These are phyloP conservation scores for Semnornis frantzii DNA, from an alignment of 2,113 vertebrate genomes.

Conservation along the genomic window DNA sequence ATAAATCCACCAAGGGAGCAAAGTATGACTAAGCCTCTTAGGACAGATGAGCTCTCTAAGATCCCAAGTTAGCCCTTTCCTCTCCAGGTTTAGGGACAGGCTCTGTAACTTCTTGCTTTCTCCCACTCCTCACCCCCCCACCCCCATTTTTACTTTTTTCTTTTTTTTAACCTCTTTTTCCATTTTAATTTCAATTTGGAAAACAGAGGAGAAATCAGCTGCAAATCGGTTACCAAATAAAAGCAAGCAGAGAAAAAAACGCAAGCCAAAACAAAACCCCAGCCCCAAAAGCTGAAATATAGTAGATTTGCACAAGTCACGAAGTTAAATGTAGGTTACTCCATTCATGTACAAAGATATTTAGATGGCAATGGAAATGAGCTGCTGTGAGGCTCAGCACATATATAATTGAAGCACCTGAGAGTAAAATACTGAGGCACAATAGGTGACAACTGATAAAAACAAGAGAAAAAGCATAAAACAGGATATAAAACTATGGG, in stretches of 20 bases:
- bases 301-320: conserved; percentile 47
- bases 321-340: conserved; percentile 71
- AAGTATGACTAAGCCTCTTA: background rate
- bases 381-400: conserved; percentile 63
- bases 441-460: conserved; percentile 78
- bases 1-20: background rate
- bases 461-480: conserved; percentile 70
- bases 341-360: conserved; percentile 60
- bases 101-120: background rate
- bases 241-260: conserved; percentile 14
- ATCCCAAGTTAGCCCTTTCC: background rate
- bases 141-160: too few relatives aligned
- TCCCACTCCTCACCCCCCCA: too few relatives aligned
- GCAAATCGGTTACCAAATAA: conserved; percentile 42
- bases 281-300: background rate
- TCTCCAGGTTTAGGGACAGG: background rate
- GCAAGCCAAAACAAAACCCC: background rate
- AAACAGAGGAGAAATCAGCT: background rate
- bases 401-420: conserved; percentile 79
- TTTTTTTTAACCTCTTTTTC: background rate
- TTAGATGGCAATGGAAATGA: conserved; percentile 72
- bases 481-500: conserved; percentile 70
- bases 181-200: background rate
- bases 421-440: conserved; percentile 75
- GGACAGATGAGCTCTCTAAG: background rate